A percentile compares a stretch with the other conserved stretches of the same genome.
Evolutionary conservation across 2,113 vertebrate species (phyloP).

Genomic region (Bubalus kerabau): DNA sequence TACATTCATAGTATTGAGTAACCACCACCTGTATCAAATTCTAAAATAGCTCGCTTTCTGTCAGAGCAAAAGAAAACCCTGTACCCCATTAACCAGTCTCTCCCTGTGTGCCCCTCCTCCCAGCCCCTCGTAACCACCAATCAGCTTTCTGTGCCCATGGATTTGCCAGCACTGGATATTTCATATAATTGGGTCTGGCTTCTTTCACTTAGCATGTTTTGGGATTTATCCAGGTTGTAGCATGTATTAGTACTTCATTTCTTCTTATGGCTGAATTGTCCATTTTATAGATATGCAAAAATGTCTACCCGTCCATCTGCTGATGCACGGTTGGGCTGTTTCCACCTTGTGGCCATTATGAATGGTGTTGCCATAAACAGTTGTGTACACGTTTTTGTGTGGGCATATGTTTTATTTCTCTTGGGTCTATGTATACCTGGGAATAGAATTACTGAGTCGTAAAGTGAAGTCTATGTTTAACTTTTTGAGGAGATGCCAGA

Average conservation of each 20-base stretch:
- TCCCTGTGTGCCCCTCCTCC: not conserved
- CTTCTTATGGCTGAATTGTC: not conserved
- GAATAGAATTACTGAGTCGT: not conserved
- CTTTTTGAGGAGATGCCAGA: not conserved
- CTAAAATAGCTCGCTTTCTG: not conserved
- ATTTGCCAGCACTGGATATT: not conserved
- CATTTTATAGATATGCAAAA: not conserved
- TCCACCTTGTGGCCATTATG: not conserved
- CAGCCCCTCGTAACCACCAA: not conserved
- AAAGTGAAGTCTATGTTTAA: not conserved
- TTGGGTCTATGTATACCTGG: not conserved
- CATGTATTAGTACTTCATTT: not conserved
- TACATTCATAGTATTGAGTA: not conserved
- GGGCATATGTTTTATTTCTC: not conserved
- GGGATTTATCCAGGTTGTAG: not conserved
- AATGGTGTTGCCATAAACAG: not conserved
- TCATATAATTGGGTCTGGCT: not conserved
- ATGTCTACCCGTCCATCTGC: not conserved
- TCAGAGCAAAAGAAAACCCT: not conserved
- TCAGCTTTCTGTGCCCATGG: not conserved
- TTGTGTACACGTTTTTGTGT: not conserved
- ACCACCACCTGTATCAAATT: not conserved
- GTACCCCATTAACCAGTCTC: not conserved
- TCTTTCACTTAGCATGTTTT: not conserved
- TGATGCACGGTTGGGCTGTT: not conserved